Conservation (phyloP, 1,140 invertebrate species). For the Goniozus legneri region DNA sequence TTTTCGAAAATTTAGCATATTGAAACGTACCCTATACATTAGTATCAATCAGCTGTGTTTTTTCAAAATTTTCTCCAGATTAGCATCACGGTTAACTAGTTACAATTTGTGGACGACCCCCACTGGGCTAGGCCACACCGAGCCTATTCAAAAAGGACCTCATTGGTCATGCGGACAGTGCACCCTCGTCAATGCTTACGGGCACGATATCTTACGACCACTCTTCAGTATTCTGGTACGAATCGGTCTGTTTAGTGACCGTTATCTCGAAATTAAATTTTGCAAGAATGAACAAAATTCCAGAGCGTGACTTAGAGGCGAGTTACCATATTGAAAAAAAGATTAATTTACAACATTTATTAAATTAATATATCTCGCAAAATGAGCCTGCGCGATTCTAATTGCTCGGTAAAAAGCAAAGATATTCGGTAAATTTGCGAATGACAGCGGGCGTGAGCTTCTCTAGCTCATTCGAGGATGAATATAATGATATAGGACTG, state of each 20-base stretch:
- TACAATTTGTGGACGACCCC: slow-evolving; percentile 50
- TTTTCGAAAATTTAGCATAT: slow-evolving; percentile 19
- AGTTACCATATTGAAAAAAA: too few relatives aligned
- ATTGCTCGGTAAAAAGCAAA: too few relatives aligned
- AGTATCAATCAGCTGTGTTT: slow-evolving; percentile 42
- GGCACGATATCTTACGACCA: too few relatives aligned
- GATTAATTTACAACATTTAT: too few relatives aligned
- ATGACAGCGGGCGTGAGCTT: neutral
- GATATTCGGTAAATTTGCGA: too few relatives aligned
- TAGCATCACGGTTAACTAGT: slow-evolving; percentile 50
- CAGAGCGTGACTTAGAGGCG: too few relatives aligned
- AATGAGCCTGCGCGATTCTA: too few relatives aligned
- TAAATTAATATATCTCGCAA: too few relatives aligned
- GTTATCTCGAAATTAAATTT: too few relatives aligned
- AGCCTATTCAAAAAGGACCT: slow-evolving; percentile 19
- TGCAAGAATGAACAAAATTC: too few relatives aligned
- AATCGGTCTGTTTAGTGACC: too few relatives aligned
- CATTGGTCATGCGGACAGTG: slow-evolving; percentile 40
- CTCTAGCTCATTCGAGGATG: slow-evolving; percentile 14
- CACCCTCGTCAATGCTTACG: slow-evolving; percentile 56
- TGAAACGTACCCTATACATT: slow-evolving; percentile 29
- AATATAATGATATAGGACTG: slow-evolving; percentile 30
- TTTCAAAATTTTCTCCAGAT: slow-evolving; percentile 53
- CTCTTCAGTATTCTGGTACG: too few relatives aligned
- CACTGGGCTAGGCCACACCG: slow-evolving; percentile 31